Base-by-base conservation (phyloP, 2,797 vertebrate species). In the Gymnoscopelus microlampas region DNA sequence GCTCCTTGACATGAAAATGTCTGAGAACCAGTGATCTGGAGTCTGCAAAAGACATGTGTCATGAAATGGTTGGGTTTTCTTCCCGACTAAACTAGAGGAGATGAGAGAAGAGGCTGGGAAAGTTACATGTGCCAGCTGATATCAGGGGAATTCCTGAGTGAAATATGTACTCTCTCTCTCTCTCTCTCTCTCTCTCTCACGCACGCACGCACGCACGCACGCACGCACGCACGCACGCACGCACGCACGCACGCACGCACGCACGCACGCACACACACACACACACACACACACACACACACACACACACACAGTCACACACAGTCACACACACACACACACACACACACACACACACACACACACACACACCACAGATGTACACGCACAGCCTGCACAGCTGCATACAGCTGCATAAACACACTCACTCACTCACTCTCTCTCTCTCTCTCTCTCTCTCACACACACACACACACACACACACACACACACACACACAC, bases 131-230 rank as follows among this genome's bases (percentile, higher is more conserved):
- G 77, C 78, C 83, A 87, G 73, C 67, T 79, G 60, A 82, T 85
- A 85, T 73, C 76, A 69, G 51, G 80, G 79, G 80, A 91, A 90
- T 85, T 87, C 77, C 77, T 61, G 70, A 78, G 85, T 74, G 83
- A 79, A 89, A 82, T 67, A 68, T 73, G 69, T 51, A 54, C 69
- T 73, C 54, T 76, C 50, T 66, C 14, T 13, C 26, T 13, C 56
- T 3, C 56, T n/a, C 57, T 51, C 12, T 44, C 39, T 44, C 39
- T 44, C 6, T 44, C 39, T 44, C 39, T 44, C 11, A 3, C 29
- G n/a, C 56, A 39, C 2, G 1, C 53, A 55, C 15, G 3, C 15
- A 23, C 53, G 24, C 58, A 73, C 55, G 76, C 47, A 67, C 9
- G 51, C 35, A 49, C 15, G 51, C 35, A 29, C 53, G 54, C 29